Conservation (phyloP, 2,797 vertebrate genomes). For the Gymnodraco acuticeps region DNA sequence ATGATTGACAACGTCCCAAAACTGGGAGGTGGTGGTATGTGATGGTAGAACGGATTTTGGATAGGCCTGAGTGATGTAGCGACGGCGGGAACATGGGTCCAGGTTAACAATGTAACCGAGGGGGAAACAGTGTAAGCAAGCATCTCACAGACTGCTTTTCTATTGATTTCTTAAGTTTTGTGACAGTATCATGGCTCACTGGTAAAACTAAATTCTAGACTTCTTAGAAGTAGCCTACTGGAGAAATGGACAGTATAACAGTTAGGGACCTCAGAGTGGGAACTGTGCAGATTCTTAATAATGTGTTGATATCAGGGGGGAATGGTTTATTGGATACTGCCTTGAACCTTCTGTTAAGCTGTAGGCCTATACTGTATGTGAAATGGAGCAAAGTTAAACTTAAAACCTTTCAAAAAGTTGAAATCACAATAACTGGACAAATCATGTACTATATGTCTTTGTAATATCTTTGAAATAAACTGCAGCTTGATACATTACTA, state of each 20-base stretch:
- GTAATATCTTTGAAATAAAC: conserved; percentile 22
- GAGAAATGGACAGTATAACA: conserved; percentile 49
- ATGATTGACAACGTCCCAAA: conserved; percentile 29
- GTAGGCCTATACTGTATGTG: conserved; percentile 75
- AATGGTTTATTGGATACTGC: conserved; percentile 66
- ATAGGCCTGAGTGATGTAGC: conserved; percentile 57
- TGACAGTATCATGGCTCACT: neutral
- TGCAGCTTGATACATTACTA: neutral
- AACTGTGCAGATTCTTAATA: conserved; percentile 57
- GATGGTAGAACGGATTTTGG: conserved; percentile 64
- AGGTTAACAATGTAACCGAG: conserved; percentile 68
- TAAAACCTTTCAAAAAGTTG: neutral
- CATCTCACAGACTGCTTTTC: neutral
- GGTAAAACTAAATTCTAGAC: neutral
- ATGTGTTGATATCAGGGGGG: neutral
- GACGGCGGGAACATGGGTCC: conserved; percentile 58
- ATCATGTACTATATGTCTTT: neutral
- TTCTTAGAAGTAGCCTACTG: conserved; percentile 64
- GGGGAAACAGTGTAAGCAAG: conserved; percentile 58
- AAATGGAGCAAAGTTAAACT: conserved; percentile 31
- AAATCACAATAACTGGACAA: neutral
- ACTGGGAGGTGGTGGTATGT: neutral
- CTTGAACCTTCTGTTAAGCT: neutral
- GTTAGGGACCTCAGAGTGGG: conserved; percentile 6
- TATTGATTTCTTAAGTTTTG: neutral